Percentiles rank a stretch among this genome's conserved stretches.
Evolutionary conservation across 1,140 invertebrate species (phyloP).

Genomic region (Halictus rubicundus): DNA sequence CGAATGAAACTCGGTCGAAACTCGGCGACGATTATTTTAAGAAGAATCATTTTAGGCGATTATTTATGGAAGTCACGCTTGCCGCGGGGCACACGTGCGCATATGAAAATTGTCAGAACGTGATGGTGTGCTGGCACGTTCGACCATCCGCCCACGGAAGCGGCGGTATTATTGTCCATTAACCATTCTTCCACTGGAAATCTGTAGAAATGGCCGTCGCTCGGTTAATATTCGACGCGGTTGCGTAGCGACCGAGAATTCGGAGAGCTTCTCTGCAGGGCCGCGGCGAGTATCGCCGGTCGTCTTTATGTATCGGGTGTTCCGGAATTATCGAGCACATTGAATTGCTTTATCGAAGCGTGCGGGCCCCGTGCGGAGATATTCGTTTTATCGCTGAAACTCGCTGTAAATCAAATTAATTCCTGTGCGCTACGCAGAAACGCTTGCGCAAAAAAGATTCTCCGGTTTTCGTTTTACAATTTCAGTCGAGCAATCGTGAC

Average conservation of each 20-base stretch:
- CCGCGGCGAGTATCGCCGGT: not conserved
- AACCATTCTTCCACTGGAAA: constrained; percentile 31
- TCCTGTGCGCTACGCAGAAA: too few relatives aligned
- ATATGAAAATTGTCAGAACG: constrained; percentile 43
- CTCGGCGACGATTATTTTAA: constrained; percentile 2
- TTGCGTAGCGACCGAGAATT: not conserved
- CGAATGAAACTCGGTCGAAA: not conserved
- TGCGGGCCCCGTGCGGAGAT: too few relatives aligned
- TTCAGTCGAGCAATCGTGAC: too few relatives aligned
- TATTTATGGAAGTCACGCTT: constrained; percentile 31
- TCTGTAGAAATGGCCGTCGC: constrained; percentile 14
- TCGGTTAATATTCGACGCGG: constrained; percentile 32
- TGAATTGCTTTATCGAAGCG: too few relatives aligned
- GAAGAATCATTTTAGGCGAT: constrained; percentile 19
- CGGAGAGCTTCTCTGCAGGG: not conserved
- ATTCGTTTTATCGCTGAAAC: too few relatives aligned
- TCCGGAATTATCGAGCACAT: not conserved
- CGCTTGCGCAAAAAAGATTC: too few relatives aligned
- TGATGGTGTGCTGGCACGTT: constrained; percentile 32
- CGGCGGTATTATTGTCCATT: constrained; percentile 35
- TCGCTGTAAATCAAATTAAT: too few relatives aligned
- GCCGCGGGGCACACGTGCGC: not conserved
- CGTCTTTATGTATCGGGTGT: not conserved
- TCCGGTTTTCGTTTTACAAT: too few relatives aligned
- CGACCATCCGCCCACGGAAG: constrained; percentile 19